phyloP scores from a whole-genome alignment of 2,888 invertebrate genomes.

The Acleris laterana region DNA sequence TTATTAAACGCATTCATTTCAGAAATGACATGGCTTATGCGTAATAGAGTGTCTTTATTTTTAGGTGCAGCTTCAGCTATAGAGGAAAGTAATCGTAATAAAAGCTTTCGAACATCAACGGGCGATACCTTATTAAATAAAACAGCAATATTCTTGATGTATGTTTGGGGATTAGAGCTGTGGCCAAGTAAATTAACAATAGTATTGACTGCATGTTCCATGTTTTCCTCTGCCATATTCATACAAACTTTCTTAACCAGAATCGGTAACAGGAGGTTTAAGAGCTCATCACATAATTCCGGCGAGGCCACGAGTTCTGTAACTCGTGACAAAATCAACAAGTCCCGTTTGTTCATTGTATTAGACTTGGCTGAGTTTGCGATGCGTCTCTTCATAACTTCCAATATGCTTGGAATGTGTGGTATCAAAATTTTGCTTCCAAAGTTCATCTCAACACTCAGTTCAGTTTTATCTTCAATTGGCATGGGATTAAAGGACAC shows the following conservation, averaged over 20 bases:
- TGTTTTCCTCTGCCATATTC: constrained; percentile 87
- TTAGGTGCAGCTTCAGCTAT: constrained; percentile 78
- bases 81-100: constrained; percentile 86
- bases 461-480: constrained; percentile 43
- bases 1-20: constrained; percentile 95
- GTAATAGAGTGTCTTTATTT: constrained; percentile 73
- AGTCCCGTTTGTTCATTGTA: constrained; percentile 87
- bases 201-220: constrained; percentile 88
- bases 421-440: constrained; percentile 90
- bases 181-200: constrained; percentile 90
- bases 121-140: constrained; percentile 88
- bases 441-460: constrained; percentile 80
- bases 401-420: constrained; percentile 88
- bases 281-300: constrained; percentile 87
- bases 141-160: constrained; percentile 88
- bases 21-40: constrained; percentile 81
- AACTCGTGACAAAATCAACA: constrained; percentile 89
- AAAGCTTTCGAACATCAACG: constrained; percentile 87
- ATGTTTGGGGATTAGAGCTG: constrained; percentile 86
- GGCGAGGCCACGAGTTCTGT: constrained; percentile 89
- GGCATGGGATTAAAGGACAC: constrained; percentile 67
- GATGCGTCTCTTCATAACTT: constrained; percentile 87
- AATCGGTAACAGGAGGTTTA: constrained; percentile 89
- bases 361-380: constrained; percentile 83
- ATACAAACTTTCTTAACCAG: constrained; percentile 86